phyloP scores from a whole-genome alignment of 1,140 invertebrate species.

The Chlorops oryzae region DNA sequence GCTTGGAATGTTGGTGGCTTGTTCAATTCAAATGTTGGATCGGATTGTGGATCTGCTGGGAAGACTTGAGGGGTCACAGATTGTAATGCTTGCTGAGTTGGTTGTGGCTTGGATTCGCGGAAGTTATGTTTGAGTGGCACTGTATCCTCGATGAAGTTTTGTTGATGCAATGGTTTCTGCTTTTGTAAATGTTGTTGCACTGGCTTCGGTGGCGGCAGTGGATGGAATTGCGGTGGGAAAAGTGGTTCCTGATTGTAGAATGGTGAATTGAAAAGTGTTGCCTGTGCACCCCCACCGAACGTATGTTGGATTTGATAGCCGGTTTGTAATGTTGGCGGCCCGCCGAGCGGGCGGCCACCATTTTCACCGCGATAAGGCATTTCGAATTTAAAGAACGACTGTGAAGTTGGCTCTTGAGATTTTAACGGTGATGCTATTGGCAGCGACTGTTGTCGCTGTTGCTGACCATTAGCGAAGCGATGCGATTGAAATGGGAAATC shows the following conservation, averaged over 20 bases:
- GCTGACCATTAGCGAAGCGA: conserved; percentile 24
- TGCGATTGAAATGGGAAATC: conserved; percentile 41
- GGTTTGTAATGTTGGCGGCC: conserved; percentile 33
- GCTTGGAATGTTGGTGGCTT: conserved; percentile 15
- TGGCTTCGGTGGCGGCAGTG: conserved; percentile 24
- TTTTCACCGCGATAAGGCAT: conserved; percentile 40
- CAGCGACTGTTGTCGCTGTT: conserved; percentile 11
- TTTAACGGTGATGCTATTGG: conserved; percentile 1
- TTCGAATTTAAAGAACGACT: conserved; percentile 46
- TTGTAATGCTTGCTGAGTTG: conserved; percentile 33
- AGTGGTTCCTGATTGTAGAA: conserved; percentile 27
- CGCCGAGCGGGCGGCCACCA: conserved; percentile 8
- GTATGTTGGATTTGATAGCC: conserved; percentile 44
- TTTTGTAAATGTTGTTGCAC: conserved; percentile 21
- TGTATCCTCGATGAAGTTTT: conserved; percentile 35
- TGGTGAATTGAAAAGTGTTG: conserved; percentile 36
- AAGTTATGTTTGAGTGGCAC: conserved; percentile 20
- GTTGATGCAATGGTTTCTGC: conserved; percentile 35
- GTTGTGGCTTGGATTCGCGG: conserved; percentile 23
- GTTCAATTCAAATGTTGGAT: conserved; percentile 23
- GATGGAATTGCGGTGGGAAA: conserved; percentile 29
- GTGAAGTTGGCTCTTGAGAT: conserved; percentile 37
- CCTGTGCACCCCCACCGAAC: conserved; percentile 31
- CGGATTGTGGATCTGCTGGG: conserved; percentile 28
- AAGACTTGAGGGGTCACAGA: conserved; percentile 41